Evolutionary conservation across 1,140 invertebrate species (phyloP).

Genomic region (Cotesia chilonis): DNA sequence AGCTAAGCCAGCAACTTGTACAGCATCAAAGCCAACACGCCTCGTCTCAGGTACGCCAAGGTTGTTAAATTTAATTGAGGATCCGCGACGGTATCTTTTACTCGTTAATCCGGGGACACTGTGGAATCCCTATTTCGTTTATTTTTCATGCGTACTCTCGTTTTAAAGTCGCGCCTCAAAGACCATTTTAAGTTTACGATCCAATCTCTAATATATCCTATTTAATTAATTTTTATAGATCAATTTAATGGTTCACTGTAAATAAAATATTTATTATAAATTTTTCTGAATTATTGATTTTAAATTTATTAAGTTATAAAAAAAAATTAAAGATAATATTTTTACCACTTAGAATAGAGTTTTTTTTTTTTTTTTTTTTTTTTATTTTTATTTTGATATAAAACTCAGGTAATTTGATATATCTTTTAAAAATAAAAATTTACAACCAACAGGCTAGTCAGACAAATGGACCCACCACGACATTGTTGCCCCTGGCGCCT

Average conservation of each 20-base stretch:
- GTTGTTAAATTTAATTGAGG: conserved; percentile 37
- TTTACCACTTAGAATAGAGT: no score
- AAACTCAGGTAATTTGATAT: neutral
- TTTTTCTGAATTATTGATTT: neutral
- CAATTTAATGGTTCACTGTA: conserved; percentile 8
- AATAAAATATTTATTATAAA: neutral
- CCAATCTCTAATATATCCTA: neutral
- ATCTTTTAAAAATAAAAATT: conserved; percentile 1
- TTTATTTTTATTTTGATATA: no score
- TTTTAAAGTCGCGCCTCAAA: conserved; percentile 11
- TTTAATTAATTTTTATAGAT: neutral
- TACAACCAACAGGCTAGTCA: conserved; percentile 54
- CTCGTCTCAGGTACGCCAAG: conserved; percentile 50
- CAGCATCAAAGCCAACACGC: conserved; percentile 49
- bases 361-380: no score
- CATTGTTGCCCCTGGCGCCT: conserved; percentile 65
- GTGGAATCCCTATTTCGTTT: neutral
- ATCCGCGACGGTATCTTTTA: conserved; percentile 21
- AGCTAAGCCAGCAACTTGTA: conserved; percentile 50
- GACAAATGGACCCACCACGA: conserved; percentile 54
- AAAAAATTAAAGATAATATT: no score
- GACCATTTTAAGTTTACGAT: conserved; percentile 11
- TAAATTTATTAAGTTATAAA: neutral
- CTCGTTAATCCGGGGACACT: conserved; percentile 27
- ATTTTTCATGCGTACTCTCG: conserved; percentile 6